Conservation (phyloP, 2,888 invertebrate genomes). For the Nebria brevicollis region DNA sequence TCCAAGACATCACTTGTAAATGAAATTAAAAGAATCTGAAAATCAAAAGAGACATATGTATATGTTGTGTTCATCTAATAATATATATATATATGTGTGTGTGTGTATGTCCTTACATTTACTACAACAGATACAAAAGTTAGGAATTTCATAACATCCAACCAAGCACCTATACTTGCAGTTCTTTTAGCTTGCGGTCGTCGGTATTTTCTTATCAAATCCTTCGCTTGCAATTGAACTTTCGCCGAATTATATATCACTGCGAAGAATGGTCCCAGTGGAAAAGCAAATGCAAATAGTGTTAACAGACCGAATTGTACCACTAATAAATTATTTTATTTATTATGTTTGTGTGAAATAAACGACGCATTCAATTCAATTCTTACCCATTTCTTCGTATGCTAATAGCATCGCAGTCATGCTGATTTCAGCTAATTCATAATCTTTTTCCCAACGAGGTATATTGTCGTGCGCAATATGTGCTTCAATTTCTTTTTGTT, state of each 20-base stretch:
- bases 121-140: slow-evolving; percentile 56
- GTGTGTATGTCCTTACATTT: slow-evolving; percentile 56
- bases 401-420: slow-evolving; percentile 57
- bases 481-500: slow-evolving; percentile 10
- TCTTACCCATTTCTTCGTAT: slow-evolving; percentile 58
- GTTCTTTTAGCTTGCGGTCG: slow-evolving; percentile 54
- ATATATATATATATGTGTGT: too few species aligned
- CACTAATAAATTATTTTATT: too few species aligned
- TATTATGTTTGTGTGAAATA: too few species aligned
- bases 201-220: slow-evolving; percentile 52
- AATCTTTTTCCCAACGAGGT: slow-evolving; percentile 61
- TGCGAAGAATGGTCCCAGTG: slow-evolving; percentile 72
- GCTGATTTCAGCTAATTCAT: slow-evolving; percentile 54
- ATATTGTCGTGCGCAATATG: slow-evolving; percentile 32
- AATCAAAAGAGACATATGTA: too few species aligned
- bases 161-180: slow-evolving; percentile 56
- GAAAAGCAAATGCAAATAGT: slow-evolving; percentile 73
- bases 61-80: too few species aligned
- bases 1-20: slow-evolving; percentile 55
- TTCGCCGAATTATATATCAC: slow-evolving; percentile 72
- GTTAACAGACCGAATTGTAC: slow-evolving; percentile 75
- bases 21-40: slow-evolving; percentile 56
- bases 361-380: too few species aligned
- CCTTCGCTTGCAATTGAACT: slow-evolving; percentile 60
- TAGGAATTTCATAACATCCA: slow-evolving; percentile 55